Evolutionary conservation across 2,888 invertebrate species (phyloP), one percentile per base, ranked within the genome.

Genomic region (Labia minor): DNA sequence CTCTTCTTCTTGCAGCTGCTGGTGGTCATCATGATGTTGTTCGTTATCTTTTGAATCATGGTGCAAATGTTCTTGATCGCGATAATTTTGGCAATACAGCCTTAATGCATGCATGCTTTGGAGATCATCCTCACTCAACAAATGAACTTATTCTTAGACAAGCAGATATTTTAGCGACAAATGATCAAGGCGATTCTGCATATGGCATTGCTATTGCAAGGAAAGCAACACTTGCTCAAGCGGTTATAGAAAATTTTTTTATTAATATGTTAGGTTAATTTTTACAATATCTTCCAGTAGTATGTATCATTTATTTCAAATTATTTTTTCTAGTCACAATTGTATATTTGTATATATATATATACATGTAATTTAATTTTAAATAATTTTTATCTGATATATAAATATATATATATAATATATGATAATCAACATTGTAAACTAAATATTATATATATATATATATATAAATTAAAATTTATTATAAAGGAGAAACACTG

Each of bases 81-180:
- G 94, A 95, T 80, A 89, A 92, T 81, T 85, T 90, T 74, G 92
- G 92, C 66, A 93, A 92, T 75, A 92, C 93, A 62, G 89, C 95
- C 0, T 78, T 95, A 66, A 94, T 95, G 88, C 95, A 91, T 79
- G 92, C 95, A 65, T 91, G 92, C 3, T 87, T 87, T 73, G 91
- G 90, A 10, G 92, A 95, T 79, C 92, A 94, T 80, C 89, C 92
- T 0, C 90, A 91, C 75, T 90, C 92, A 68, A 92, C 92, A 74
- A 89, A 91, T 74, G 90, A 93, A 76, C 81, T 95, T 66, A 81
- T 95, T 64, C 81, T 87, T 19, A 81, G 85, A 74, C 92, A 92
- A 67, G 90, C 93, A 26, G 89, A 93, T 77, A 81, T 94, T 71
- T 88, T 89, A 1, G 81, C 86, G 69, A 83, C 85, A 68, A 95